phyloP scores from a whole-genome alignment of 1,140 invertebrate genomes.

The Archegozetes longisetosus region DNA sequence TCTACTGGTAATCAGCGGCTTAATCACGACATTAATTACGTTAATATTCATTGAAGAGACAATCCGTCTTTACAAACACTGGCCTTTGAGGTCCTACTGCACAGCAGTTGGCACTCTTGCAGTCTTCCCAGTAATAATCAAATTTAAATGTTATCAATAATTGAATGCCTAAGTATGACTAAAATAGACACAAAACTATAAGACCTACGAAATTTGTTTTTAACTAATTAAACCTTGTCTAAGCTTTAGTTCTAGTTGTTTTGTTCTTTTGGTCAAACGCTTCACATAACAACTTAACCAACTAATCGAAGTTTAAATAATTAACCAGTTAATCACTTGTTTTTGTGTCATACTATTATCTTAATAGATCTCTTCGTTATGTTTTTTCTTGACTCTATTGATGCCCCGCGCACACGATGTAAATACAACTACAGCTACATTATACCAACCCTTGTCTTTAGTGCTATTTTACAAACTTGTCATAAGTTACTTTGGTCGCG shows the following conservation, averaged over 20 bases:
- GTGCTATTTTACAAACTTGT: slow-evolving; percentile 14
- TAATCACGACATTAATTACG: neutral
- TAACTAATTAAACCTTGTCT: too few species aligned
- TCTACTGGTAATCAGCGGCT: neutral
- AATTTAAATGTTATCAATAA: neutral
- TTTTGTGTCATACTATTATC: neutral
- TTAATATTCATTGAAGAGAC: slow-evolving; percentile 12
- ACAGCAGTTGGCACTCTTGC: slow-evolving; percentile 1
- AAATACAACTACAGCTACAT: slow-evolving; percentile 10
- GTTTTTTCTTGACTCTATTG: slow-evolving; percentile 13
- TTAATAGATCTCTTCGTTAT: slow-evolving; percentile 9
- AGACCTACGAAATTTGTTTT: neutral
- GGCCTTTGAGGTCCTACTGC: slow-evolving; percentile 9
- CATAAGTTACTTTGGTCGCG: slow-evolving; percentile 10
- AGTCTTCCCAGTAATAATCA: slow-evolving; percentile 13
- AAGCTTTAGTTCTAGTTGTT: too few species aligned
- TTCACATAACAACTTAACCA: neutral
- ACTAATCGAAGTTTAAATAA: neutral
- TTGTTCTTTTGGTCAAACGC: neutral
- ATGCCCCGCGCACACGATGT: slow-evolving; percentile 13
- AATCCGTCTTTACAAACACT: slow-evolving; percentile 3
- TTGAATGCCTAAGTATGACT: neutral
- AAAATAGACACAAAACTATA: neutral
- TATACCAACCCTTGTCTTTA: slow-evolving; percentile 13
- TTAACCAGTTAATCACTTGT: neutral